Base-by-base conservation (phyloP, 2,888 invertebrate species). In the Eumacrocentrus americanus region DNA sequence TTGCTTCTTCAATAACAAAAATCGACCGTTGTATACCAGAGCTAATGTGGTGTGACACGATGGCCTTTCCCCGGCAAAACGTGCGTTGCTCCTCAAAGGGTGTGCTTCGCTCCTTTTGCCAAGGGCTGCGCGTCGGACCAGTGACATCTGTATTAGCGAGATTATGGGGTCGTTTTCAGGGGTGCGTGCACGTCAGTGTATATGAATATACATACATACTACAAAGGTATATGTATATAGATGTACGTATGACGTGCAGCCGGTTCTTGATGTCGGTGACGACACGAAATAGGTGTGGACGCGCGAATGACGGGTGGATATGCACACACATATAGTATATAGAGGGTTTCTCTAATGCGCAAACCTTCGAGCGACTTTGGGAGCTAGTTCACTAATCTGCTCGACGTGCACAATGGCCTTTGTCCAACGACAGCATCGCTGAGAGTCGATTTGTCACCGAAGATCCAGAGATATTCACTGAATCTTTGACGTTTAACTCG, bases 61-160 rank as follows among this genome's bases (percentile, higher is more conserved):
- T n/a, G 55, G 50, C 35, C 35, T 57, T 50, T 55, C 35, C 29
- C 42, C n/a, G 7, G 20, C 35, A 12, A 51, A 51, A 44, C 18
- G 50, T n/a, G n/a, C n/a, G n/a, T n/a, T 42, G 29, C 40, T 50
- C 54, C 57, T 44, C 64, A 67, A 69, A 66, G 67, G 69, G 69
- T 69, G 52, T 35, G 20, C 14, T 18, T 44, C 40, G 42, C 18
- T 40, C 59, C 54, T 47, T 38, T 55, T 20, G 57, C 53, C n/a
- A 14, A 38, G 60, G 54, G 59, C 51, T 51, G 50, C 47, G 40
- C 56, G 55, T 58, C 55, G 61, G 65, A 68, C 69, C 71, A 65
- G 70, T 79, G 80, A 80, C 78, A 78, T 80, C 80, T 79, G 79
- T 79, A 80, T 80, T 79, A 80, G 74, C 75, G 70, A 72, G 75